Conservation (phyloP, 2,888 invertebrate species). For the Epistrophe eligans region DNA sequence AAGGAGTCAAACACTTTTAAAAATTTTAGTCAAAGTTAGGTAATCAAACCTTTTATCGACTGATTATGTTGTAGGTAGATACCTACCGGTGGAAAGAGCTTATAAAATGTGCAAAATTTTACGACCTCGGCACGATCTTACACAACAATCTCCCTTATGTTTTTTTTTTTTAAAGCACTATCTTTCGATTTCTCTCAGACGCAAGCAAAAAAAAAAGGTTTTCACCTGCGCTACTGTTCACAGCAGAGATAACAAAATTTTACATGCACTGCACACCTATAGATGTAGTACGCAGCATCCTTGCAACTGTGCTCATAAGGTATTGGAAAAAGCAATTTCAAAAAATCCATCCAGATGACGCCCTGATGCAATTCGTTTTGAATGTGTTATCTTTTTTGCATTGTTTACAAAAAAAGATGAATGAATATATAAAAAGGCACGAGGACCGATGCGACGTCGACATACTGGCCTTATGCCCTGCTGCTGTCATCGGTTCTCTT, state of each 20-base stretch:
- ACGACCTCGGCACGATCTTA: conserved; percentile 44
- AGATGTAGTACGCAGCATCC: conserved; percentile 9
- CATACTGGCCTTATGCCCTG: conserved; percentile 29
- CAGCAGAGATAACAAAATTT: conserved; percentile 20
- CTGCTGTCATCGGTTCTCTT: conserved; percentile 39
- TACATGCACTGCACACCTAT: neutral
- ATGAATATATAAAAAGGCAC: conserved; percentile 25
- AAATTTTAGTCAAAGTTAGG: no score
- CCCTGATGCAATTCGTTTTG: conserved; percentile 21
- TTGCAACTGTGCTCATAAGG: conserved; percentile 10
- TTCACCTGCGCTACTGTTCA: conserved; percentile 61
- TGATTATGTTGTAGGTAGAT: no score
- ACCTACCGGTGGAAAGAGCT: no score
- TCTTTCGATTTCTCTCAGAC: neutral
- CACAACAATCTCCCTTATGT: neutral
- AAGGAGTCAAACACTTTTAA: no score
- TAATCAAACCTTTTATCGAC: no score
- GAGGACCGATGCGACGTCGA: conserved; percentile 8
- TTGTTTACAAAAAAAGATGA: conserved; percentile 31
- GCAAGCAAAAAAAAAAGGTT: neutral
- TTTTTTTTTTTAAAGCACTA: neutral
- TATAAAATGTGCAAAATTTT: conserved; percentile 9
- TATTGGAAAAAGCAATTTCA: conserved; percentile 10
- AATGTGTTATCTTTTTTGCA: conserved; percentile 51
- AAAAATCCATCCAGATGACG: conserved; percentile 55